Evolutionary conservation across 37 sponge, comb jelly and placozoan genomes (phyloP), one percentile per base, ranked within the genome.

Genomic region (Chondrosia reniformis): DNA sequence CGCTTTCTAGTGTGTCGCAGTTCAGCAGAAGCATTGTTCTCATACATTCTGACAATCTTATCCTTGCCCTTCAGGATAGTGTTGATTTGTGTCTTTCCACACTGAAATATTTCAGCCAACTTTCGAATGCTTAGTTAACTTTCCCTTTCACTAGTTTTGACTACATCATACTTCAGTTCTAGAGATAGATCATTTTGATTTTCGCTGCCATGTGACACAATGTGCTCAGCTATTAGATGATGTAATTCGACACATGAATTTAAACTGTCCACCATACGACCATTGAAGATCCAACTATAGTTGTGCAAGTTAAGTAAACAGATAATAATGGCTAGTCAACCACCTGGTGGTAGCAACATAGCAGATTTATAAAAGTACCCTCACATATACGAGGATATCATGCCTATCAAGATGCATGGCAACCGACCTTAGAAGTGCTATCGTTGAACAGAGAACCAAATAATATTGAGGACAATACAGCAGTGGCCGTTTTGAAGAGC

Each of bases 21-120:
- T 9, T 45, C 45, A n/a, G 46, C 74, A 24, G 66, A 79, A 46
- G 77, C 84, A 64, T 83, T 79, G 10, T 65, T 31, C 22, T 83
- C 84, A 34, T 77, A 76, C 69, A 77, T 42, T 33, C 24, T 30
- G 25, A 80, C n/a, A 19, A 83, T 58, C 21, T 42, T 27, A 5
- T 62, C 77, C 76, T 81, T 83, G 31, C 80, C 80, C 67, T 79
- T 45, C 40, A 77, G 62, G 30, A 83, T 83, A 30, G 61, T 59
- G n/a, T 59, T 30, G 28, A 59, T 30, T 59, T 59, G 61, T 30
- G 61, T 59, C 28, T 59, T 59, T 59, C 61, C 61, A 59, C 61
- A 59, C 30, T 59, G 8, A 59, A 59, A 59, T 59, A 30, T 25
- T 5, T 6, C 28, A 59, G 61, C 61, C 7, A 59, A 30, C 22